A percentile compares a stretch with the other conserved stretches of the same genome.
These are phyloP conservation scores for Ptychodera flava DNA, from an alignment of 35 echinoderm and acorn worm genomes.

Conservation along the genomic window DNA sequence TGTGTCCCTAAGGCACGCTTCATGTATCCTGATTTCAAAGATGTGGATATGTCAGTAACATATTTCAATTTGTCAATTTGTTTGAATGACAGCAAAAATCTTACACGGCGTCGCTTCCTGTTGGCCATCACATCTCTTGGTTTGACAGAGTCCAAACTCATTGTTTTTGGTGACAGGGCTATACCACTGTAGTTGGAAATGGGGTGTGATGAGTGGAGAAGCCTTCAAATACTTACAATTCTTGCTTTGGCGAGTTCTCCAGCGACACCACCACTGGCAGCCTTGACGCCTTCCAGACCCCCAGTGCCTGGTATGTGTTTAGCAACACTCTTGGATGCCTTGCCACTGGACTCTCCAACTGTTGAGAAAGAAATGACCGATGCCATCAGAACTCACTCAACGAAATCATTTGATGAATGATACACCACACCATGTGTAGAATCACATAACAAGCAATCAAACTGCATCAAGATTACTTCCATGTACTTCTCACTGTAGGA, in stretches of 20 bases:
- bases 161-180: neutral
- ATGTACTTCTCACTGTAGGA: too few relatives aligned
- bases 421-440: too few relatives aligned
- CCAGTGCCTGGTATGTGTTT: constrained; percentile 79
- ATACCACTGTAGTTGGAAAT: neutral
- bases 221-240: constrained; percentile 62
- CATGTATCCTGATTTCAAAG: neutral
- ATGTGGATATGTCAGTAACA: neutral
- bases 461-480: too few relatives aligned
- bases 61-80: neutral
- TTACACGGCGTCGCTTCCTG: neutral
- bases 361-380: too few relatives aligned
- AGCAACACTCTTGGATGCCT: constrained; percentile 87
- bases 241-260: constrained; percentile 87
- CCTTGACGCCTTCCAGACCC: constrained; percentile 74
- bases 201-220: neutral
- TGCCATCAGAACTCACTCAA: too few relatives aligned
- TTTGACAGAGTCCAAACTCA: neutral
- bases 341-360: constrained; percentile 94
- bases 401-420: too few relatives aligned
- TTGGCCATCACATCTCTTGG: neutral
- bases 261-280: constrained; percentile 48
- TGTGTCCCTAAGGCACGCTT: too few relatives aligned
- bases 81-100: neutral
- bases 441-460: too few relatives aligned